Percentiles rank a stretch among this genome's conserved stretches.
phyloP scores from a whole-genome alignment of 2,113 vertebrate genomes.

The Meleagris gallopavo region DNA sequence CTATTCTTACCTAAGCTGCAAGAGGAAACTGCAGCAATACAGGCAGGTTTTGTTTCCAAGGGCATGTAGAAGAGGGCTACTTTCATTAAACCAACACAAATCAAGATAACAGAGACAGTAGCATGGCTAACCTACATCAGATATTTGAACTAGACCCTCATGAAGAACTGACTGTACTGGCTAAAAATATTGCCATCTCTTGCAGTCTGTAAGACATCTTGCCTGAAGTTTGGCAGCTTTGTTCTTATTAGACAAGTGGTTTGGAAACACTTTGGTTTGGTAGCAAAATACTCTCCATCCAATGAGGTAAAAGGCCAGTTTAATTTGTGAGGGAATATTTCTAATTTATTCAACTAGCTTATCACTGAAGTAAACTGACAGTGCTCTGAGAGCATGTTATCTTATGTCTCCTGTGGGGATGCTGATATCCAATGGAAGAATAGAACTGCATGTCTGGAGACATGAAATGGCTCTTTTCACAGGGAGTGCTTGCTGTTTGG shows the following conservation, averaged over 20 bases:
- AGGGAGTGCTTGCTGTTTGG: background rate
- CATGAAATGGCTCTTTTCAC: background rate
- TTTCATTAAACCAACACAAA: background rate
- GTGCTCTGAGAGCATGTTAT: background rate
- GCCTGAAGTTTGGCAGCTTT: background rate
- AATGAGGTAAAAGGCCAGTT: background rate
- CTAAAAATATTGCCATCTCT: background rate
- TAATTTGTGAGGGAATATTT: background rate
- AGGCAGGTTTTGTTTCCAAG: background rate
- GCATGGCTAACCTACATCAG: background rate
- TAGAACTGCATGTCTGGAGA: background rate
- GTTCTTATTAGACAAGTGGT: background rate
- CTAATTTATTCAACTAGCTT: background rate
- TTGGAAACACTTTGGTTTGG: too few species aligned
- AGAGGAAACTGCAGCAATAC: background rate
- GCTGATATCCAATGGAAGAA: background rate
- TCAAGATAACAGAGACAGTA: background rate
- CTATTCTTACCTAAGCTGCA: background rate
- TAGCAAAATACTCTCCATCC: background rate
- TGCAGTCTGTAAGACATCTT: background rate
- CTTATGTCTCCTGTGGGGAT: background rate
- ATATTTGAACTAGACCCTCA: background rate
- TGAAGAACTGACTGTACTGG: background rate
- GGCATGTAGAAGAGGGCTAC: background rate
- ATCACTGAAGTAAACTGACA: background rate